Conservation (phyloP, 2,113 vertebrate genomes). For the Rhabdomys dilectus region DNA sequence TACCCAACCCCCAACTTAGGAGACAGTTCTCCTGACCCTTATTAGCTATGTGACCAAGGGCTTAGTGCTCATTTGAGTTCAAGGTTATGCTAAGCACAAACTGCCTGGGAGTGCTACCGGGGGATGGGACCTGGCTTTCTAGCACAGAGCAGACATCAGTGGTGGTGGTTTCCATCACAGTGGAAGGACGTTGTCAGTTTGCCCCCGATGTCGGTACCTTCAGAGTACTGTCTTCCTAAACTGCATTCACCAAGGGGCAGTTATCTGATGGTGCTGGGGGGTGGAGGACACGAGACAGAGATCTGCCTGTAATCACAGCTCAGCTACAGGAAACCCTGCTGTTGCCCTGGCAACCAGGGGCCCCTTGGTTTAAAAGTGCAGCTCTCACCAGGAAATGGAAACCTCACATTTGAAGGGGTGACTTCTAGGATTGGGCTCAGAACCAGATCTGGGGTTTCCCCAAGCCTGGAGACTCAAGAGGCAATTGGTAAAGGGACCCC, state of each 20-base stretch:
- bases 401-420: background rate
- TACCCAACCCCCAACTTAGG: background rate
- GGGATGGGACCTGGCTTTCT: background rate
- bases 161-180: background rate
- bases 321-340: conserved; percentile 23
- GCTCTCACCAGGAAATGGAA: conserved; percentile 66
- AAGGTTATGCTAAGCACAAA: background rate
- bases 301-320: background rate
- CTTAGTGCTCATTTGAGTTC: background rate
- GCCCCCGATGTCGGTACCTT: background rate
- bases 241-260: background rate
- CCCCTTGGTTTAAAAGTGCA: background rate
- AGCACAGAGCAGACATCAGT: background rate
- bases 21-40: background rate
- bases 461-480: accelerated
- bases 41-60: background rate
- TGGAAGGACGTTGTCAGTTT: background rate
- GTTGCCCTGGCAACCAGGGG: conserved; percentile 68
- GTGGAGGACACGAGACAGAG: background rate
- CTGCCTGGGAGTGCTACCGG: background rate
- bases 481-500: background rate
- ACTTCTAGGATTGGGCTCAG: background rate
- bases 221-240: background rate
- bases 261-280: background rate
- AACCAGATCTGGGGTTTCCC: background rate